A percentile compares a stretch with the other conserved stretches of the same genome.
Evolutionary conservation across 2,113 vertebrate genomes (phyloP).

Genomic region (Mus pahari): DNA sequence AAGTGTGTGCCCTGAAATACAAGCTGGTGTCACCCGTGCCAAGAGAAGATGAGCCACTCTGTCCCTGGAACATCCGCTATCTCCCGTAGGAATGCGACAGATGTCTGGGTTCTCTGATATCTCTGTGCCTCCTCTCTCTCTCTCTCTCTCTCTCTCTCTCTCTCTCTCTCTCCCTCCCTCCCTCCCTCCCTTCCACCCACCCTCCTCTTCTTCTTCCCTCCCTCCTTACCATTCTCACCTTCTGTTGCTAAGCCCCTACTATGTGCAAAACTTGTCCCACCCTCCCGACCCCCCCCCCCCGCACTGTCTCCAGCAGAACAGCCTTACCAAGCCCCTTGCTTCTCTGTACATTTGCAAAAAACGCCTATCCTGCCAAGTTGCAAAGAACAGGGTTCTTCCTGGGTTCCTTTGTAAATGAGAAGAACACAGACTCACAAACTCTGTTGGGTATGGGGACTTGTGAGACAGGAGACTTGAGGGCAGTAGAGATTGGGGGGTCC

Average conservation of each 20-base stretch:
- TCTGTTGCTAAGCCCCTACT: background rate
- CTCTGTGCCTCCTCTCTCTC: background rate
- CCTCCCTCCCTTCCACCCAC: background rate
- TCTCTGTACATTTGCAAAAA: background rate
- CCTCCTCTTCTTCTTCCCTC: no score
- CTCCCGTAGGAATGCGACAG: slow-evolving; percentile 78
- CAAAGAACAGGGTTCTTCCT: no score
- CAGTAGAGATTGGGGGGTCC: background rate
- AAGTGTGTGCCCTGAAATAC: slow-evolving; percentile 32
- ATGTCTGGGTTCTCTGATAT: slow-evolving; percentile 41
- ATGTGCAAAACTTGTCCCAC: slow-evolving; percentile 1
- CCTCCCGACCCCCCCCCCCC: background rate
- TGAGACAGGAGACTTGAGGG: background rate
- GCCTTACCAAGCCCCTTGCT: background rate
- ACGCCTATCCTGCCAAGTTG: background rate
- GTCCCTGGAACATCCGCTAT: slow-evolving; percentile 78
- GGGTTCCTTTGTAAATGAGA: background rate
- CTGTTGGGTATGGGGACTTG: no score
- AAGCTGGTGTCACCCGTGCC: slow-evolving; percentile 68
- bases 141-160: background rate
- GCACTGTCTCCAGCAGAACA: background rate
- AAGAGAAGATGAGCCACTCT: slow-evolving; percentile 74
- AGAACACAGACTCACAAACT: background rate
- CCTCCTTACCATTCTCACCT: background rate
- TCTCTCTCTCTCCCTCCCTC: background rate